These are phyloP conservation scores for Psephotus haematonotus DNA, from an alignment of 2,113 vertebrate species.

Conservation along the genomic window DNA sequence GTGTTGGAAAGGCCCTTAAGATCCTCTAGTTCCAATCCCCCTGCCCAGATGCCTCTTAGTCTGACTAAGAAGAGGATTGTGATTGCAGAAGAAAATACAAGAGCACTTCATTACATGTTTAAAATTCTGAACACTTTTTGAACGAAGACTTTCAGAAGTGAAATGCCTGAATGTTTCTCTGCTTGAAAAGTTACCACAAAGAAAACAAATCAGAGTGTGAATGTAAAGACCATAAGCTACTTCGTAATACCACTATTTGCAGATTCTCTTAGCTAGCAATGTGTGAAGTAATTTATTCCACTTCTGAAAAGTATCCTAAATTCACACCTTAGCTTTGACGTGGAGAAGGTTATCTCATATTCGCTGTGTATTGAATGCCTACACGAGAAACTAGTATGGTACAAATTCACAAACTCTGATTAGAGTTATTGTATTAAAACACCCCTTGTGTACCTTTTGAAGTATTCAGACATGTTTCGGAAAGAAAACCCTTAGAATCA, in stretches of 20 bases:
- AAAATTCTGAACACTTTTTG: background rate
- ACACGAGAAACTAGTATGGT: background rate
- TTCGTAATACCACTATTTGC: background rate
- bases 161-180: background rate
- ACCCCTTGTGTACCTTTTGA: background rate
- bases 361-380: background rate
- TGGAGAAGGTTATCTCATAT: constrained; percentile 4
- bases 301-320: background rate
- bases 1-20: background rate
- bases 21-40: background rate
- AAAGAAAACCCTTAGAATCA: background rate
- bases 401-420: background rate
- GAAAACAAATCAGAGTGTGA: background rate
- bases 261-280: background rate
- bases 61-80: background rate
- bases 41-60: background rate
- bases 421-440: background rate
- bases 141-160: background rate
- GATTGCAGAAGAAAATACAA: background rate
- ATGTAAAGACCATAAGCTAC: background rate
- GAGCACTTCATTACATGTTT: background rate
- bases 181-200: background rate
- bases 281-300: constrained; percentile 31
- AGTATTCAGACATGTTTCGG: background rate
- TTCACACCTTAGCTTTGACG: constrained; percentile 11